These are phyloP conservation scores for Ophion ellenae DNA, from an alignment of 2,888 invertebrate genomes.

Conservation along the genomic window DNA sequence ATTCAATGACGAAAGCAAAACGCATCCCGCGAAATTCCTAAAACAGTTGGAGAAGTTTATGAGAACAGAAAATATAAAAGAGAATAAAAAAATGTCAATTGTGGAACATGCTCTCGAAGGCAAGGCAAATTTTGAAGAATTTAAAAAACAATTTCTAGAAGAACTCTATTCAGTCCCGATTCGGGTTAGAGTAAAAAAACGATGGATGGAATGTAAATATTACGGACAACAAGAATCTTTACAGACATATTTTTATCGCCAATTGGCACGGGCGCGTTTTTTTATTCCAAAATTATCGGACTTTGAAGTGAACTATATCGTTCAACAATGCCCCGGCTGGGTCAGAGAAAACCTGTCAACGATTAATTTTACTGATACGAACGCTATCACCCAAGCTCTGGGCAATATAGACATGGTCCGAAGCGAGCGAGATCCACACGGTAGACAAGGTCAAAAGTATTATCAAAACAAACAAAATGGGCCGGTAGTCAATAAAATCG, in stretches of 20 bases:
- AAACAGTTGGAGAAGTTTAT: too few relatives aligned
- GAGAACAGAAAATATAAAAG: constrained; percentile 34
- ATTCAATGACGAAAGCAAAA: constrained; percentile 45
- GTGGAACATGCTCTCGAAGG: constrained; percentile 39
- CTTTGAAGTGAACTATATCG: not conserved
- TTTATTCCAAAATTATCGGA: constrained; percentile 14
- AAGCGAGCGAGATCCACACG: too few relatives aligned
- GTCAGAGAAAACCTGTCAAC: constrained; percentile 21
- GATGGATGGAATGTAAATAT: constrained; percentile 14
- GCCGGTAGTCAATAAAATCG: too few relatives aligned
- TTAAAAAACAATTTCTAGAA: constrained; percentile 2
- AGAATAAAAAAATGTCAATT: constrained; percentile 18
- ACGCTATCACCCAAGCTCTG: too few relatives aligned
- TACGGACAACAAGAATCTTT: constrained; percentile 8
- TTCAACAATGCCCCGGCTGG: constrained; percentile 24
- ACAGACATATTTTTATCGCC: constrained; percentile 36
- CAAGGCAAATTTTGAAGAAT: constrained; percentile 31
- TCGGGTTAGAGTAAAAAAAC: constrained; percentile 31
- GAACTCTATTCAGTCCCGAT: constrained; percentile 46
- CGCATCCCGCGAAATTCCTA: constrained; percentile 31
- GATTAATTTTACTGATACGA: constrained; percentile 2
- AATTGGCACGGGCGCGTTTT: constrained; percentile 20
- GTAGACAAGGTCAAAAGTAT: too few relatives aligned
- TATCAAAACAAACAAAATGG: too few relatives aligned
- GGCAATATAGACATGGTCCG: too few relatives aligned